Evolutionary conservation across 1,140 invertebrate genomes (phyloP), one percentile per base, ranked within the genome.

Genomic region (Drosophila jambulina): DNA sequence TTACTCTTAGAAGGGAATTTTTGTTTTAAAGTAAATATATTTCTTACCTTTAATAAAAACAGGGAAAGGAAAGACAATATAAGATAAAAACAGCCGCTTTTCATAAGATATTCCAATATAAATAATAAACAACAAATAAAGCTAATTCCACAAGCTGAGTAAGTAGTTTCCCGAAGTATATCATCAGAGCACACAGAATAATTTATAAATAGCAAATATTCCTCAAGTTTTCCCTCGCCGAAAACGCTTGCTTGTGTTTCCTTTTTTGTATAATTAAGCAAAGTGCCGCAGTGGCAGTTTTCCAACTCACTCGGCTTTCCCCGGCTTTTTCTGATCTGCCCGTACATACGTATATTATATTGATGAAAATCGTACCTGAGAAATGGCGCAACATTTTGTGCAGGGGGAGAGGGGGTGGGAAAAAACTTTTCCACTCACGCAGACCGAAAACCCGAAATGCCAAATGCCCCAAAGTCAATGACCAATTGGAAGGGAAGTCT

Each of bases 401-500:
- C 3, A n/a, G n/a, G n/a, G n/a, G 32, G 15, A 4, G 7, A 2
- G 45, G 23, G 12, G 15, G 5, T 34, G 17, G 19, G 21, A 70
- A 23, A 15, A 68, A 72, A 48, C 29, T 72, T 71, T 59, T 25
- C 13, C 69, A 59, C 67, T 71, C 69, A 72, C 69, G 69, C 69
- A 72, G 36, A 29, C 13, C 21, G 65, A n/a, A 40, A 56, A 29
- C 64, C 43, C 53, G 51, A 42, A 48, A 58, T 45, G 74, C 67
- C 70, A 76, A 77, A 56, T 56, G 69, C 43, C 54, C 51, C 53
- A 48, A 58, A 57, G 74, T 77, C 70, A 67, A 77, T 76, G 62
- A 43, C 54, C 74, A 75, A 36, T 57, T 32, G 49, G 58, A 25
- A 25, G 48, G 62, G 25, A 69, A 78, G 64, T 82, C 57, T 74